phyloP scores from a whole-genome alignment of 2,888 invertebrate species.

The Auanema freiburgensis region DNA sequence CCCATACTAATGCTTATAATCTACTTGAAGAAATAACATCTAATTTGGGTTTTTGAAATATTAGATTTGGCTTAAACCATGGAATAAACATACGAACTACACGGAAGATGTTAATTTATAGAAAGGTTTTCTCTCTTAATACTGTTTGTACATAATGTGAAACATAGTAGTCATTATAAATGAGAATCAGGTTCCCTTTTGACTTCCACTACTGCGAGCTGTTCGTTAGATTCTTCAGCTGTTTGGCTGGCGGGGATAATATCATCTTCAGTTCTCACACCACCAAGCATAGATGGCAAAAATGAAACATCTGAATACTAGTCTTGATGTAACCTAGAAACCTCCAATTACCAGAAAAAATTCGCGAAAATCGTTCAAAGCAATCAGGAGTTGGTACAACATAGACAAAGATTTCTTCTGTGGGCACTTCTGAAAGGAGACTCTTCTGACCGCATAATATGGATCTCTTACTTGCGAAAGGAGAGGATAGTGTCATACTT shows the following conservation, averaged over 20 bases:
- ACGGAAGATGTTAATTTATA: too few relatives aligned
- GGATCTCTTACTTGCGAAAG: conserved; percentile 29
- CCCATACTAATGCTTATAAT: too few relatives aligned
- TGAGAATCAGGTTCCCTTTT: too few relatives aligned
- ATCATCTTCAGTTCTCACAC: background rate
- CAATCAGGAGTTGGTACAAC: conserved; percentile 31
- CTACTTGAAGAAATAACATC: too few relatives aligned
- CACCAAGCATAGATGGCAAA: conserved; percentile 7
- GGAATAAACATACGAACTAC: too few relatives aligned
- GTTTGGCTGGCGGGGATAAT: background rate
- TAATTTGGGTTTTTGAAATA: too few relatives aligned
- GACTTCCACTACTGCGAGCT: background rate
- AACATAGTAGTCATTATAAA: too few relatives aligned
- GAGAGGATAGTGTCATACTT: conserved; percentile 27
- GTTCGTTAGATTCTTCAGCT: background rate
- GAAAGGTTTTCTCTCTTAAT: too few relatives aligned
- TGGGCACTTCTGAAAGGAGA: background rate
- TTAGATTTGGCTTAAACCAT: too few relatives aligned
- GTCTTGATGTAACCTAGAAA: too few relatives aligned
- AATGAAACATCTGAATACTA: conserved; percentile 11
- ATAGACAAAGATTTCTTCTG: conserved; percentile 11
- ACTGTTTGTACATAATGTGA: too few relatives aligned
- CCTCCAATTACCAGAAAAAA: conserved; percentile 24
- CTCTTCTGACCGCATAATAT: too few relatives aligned
- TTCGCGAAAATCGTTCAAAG: conserved; percentile 37